Percentiles rank a stretch among this genome's conserved stretches.
These are phyloP conservation scores for Zophobas morio DNA, from an alignment of 1,140 invertebrate genomes.

Conservation along the genomic window DNA sequence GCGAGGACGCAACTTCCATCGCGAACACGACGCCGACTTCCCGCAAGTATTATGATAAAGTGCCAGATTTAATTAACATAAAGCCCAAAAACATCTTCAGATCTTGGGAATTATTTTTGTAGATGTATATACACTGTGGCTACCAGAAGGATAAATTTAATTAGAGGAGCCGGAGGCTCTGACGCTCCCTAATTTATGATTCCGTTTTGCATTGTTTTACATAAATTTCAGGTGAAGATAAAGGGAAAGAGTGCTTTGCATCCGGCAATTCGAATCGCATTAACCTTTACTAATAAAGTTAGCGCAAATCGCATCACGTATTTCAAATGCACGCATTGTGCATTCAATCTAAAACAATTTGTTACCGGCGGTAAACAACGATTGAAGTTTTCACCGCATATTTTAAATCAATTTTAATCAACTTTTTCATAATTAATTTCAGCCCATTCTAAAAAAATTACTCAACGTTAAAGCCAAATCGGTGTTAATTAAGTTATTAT, in stretches of 20 bases:
- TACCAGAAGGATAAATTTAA: constrained; percentile 28
- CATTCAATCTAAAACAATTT: neutral
- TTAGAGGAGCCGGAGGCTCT: neutral
- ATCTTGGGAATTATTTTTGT: neutral
- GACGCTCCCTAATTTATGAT: constrained; percentile 17
- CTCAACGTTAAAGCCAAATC: too few relatives aligned
- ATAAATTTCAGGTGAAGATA: constrained; percentile 5
- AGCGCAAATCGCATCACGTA: neutral
- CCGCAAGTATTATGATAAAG: neutral
- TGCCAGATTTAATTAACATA: neutral
- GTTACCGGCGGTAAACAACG: too few relatives aligned
- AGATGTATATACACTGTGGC: neutral
- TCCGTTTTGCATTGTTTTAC: constrained; percentile 28
- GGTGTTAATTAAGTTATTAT: too few relatives aligned
- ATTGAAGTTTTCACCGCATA: neutral
- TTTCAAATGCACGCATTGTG: neutral
- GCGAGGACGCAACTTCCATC: neutral
- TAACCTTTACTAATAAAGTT: neutral
- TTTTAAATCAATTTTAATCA: neutral
- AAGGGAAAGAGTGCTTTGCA: too few relatives aligned
- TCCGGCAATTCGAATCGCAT: too few relatives aligned
- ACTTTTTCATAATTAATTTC: too few relatives aligned
- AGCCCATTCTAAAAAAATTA: too few relatives aligned
- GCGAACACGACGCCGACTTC: too few relatives aligned
- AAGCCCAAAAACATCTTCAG: constrained; percentile 9